Evolutionary conservation across 1,140 invertebrate genomes (phyloP), one percentile per base, ranked within the genome.

Genomic region (Drosophila kikkawai): DNA sequence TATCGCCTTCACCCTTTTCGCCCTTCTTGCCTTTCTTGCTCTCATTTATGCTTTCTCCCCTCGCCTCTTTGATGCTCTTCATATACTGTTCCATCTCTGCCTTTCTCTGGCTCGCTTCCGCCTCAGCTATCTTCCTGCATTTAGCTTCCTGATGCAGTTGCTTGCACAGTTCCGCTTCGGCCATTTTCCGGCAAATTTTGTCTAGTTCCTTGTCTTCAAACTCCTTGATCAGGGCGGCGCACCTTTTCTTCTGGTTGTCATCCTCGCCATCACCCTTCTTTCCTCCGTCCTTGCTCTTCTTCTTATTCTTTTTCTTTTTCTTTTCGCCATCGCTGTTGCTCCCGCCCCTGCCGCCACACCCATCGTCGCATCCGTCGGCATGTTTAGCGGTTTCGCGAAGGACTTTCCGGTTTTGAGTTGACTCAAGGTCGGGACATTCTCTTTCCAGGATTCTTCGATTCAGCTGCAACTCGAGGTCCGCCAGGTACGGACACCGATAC

Each of bases 221-320:
- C 47, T 19, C 4, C 7, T 55, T 37, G 11, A n/a, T 12, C 42
- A 37, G 0, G 12, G 19, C 12, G 11, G 34, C 29, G 11, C 34
- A 22, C 15, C 15, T 29, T 15, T 5, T 8, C 7, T 22, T 3
- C 3, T 45, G 4, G 7, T 19, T 9, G 5, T 29, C 48, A 15
- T 58, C 26, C 15, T 50, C 66, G 4, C 17, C 51, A 12, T n/a
- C 53, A 3, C 51, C 44, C 15, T 71, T 48, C 8, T 71, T 71
- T 17, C 66, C 61, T 8, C 61, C 66, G 11, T 29, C 34, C 15
- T 68, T 64, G 15, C n/a, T 19, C 13, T 51, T 63, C 17, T 45
- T 39, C n/a, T 42, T 58, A 11, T 58, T 34, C 11, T 53, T 53
- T 19, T 67, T 32, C n/a, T 8, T 4, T 42, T 47, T 48, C 11